Base-by-base conservation (phyloP, 2,797 vertebrate species). In the Bovichtus diacanthus region DNA sequence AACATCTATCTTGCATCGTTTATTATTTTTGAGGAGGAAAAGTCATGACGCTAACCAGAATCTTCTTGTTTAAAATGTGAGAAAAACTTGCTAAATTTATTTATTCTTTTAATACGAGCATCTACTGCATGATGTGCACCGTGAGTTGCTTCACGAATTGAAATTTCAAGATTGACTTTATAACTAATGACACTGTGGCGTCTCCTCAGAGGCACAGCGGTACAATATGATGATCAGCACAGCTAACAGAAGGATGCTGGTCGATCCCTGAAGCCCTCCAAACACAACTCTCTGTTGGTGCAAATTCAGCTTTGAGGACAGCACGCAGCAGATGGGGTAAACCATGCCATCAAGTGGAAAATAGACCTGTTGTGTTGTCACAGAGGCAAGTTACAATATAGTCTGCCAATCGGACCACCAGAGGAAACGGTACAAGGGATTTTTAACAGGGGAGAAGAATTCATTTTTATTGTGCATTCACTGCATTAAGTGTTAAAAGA, bases 351-450 rank as follows among this genome's bases (percentile, higher is more conserved):
- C 90, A 93, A 92, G 92, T 94, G 94, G 93, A 94, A 94, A 94
- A 94, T 94, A 92, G 92, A 93, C 91, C 92, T 92, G 92, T 92
- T 91, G 92, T 94, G 92, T 90, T 93, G 92, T 94, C 88, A 91
- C 89, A 60, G 77, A 90, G 85, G 89, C 88, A 77, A 84, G 77
- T 85, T 83, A 80, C 79, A 80, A 81, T 77, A 72, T 51, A 88
- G 83, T 84, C 85, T 88, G 88, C 81, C 87, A 83, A 75, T 69
- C 74, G 39, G 78, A 85, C 79, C 86, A 88, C 82, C 76, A 81
- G 88, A 87, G 91, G 72, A 87, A 88, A 91, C 69, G 9, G 67
- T 9, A 58, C 51, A 68, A 43, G 13, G 46, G 29, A 3, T 23
- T 78, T 75, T 74, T 29, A 76, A 68, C 79, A 70, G 61, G 58